phyloP scores from a whole-genome alignment of 2,797 vertebrate genomes.

The Gambelia wislizenii region DNA sequence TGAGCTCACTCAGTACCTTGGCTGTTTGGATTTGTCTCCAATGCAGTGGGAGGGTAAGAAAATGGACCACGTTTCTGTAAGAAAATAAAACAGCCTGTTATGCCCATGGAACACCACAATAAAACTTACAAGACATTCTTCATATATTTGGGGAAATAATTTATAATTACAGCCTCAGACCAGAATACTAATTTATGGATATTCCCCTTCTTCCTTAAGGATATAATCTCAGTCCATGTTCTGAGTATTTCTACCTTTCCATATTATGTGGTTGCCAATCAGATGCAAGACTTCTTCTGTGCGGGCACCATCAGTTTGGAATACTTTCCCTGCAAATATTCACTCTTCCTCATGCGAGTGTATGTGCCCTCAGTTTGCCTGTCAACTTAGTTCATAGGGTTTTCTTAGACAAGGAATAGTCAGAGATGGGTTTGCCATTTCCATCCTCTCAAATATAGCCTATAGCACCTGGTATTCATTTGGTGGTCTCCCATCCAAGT shows the following conservation, averaged over 20 bases:
- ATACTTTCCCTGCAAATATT: not conserved
- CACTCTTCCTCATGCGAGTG: not conserved
- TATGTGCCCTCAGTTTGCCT: too few species aligned
- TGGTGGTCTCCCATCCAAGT: too few species aligned
- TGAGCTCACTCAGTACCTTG: not conserved
- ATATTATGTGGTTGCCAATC: not conserved
- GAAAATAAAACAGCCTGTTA: not conserved
- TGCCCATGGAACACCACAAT: not conserved
- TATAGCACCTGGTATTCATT: too few species aligned
- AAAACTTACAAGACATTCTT: not conserved
- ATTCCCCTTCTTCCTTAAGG: not conserved
- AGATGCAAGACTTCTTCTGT: not conserved
- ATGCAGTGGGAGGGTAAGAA: not conserved
- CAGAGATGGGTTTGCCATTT: too few species aligned
- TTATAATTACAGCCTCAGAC: not conserved
- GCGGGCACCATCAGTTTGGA: not conserved
- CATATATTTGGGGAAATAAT: not conserved
- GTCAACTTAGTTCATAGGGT: too few species aligned
- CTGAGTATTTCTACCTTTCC: not conserved
- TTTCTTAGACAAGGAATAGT: too few species aligned
- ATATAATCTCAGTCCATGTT: not conserved
- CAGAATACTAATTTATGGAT: not conserved
- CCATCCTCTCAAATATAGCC: too few species aligned
- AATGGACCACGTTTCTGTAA: not conserved
- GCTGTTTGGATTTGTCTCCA: not conserved